Evolutionary conservation across 2,888 invertebrate species (phyloP).

Genomic region (Ceraclea dissimilis): DNA sequence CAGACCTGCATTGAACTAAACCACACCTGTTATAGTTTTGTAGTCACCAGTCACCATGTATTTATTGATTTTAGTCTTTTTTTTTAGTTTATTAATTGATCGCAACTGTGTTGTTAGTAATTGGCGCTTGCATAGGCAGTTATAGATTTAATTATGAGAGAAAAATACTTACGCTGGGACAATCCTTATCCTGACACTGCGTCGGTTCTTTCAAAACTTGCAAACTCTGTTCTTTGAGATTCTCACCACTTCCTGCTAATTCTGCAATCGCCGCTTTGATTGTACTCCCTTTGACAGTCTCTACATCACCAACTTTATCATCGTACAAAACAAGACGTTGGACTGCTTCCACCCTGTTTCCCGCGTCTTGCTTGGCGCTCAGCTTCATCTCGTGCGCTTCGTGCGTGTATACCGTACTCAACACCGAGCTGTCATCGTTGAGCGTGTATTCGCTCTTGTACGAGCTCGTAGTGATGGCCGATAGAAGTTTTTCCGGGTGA

Average conservation of each 20-base stretch:
- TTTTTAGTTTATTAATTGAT: too few species aligned
- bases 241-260: constrained; percentile 26
- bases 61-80: too few species aligned
- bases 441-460: constrained; percentile 36
- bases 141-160: too few species aligned
- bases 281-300: constrained; percentile 28
- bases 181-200: constrained; percentile 35
- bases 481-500: constrained; percentile 31
- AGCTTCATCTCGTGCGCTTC: constrained; percentile 44
- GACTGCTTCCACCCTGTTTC: constrained; percentile 39
- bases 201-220: constrained; percentile 31
- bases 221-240: constrained; percentile 29
- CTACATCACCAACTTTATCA: constrained; percentile 21
- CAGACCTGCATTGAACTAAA: too few species aligned
- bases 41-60: too few species aligned
- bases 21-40: too few species aligned
- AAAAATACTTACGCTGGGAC: constrained; percentile 32
- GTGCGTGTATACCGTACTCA: constrained; percentile 33
- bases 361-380: constrained; percentile 42
- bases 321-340: constrained; percentile 36
- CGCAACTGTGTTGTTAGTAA: too few species aligned
- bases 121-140: too few species aligned
- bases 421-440: constrained; percentile 30
- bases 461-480: constrained; percentile 28
- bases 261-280: constrained; percentile 30